Evolutionary conservation across 2,888 invertebrate species (phyloP).

Genomic region (Ophion ellenae): DNA sequence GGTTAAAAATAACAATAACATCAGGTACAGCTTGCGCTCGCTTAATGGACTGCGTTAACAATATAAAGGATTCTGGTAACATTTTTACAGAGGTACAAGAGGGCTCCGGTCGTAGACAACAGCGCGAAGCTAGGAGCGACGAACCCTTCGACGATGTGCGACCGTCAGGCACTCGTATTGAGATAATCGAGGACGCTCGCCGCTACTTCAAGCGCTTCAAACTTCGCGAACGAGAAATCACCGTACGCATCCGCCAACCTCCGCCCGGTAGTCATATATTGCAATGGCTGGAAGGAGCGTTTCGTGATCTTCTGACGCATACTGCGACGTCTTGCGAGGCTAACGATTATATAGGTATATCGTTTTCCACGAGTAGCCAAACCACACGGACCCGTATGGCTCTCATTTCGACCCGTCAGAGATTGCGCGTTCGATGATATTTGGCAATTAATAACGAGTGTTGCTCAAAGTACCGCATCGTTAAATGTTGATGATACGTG

Average conservation of each 20-base stretch:
- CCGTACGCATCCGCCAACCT: too few species aligned
- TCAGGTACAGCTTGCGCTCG: too few species aligned
- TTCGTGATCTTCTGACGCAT: neutral
- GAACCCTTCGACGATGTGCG: neutral
- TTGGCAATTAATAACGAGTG: too few species aligned
- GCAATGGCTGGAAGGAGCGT: too few species aligned
- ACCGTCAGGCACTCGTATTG: neutral
- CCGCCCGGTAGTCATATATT: too few species aligned
- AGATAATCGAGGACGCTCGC: neutral
- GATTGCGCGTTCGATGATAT: neutral
- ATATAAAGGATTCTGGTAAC: too few species aligned
- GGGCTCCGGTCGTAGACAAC: neutral
- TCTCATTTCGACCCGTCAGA: neutral
- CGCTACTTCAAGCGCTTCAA: slow-evolving; percentile 14
- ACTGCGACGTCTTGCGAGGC: too few species aligned
- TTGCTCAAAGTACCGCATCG: neutral
- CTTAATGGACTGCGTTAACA: too few species aligned
- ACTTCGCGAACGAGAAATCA: neutral
- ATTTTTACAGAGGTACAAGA: neutral
- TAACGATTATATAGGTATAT: too few species aligned
- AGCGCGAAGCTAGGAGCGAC: neutral
- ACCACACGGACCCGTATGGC: slow-evolving; percentile 2
- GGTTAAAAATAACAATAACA: too few species aligned
- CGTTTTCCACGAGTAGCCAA: neutral
- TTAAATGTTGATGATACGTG: slow-evolving; percentile 23